These are phyloP conservation scores for Tetragonula clypearis DNA, from an alignment of 1,140 invertebrate genomes.

Conservation along the genomic window DNA sequence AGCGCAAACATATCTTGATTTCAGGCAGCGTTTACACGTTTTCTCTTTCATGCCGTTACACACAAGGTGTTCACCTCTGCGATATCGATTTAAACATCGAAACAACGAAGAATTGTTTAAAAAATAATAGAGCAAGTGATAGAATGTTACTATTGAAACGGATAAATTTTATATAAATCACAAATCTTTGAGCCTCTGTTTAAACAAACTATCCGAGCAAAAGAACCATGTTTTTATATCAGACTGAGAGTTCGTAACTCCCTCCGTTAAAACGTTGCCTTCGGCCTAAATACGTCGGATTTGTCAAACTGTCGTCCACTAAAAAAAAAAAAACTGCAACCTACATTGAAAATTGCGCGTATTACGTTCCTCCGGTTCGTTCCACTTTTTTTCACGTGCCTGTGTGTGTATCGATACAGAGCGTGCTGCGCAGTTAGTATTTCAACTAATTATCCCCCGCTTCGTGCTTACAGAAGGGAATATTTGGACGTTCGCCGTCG, in stretches of 20 bases:
- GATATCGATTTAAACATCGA: not conserved
- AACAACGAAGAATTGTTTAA: not conserved
- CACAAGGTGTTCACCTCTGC: not conserved
- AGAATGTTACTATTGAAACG: not conserved
- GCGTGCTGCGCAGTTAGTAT: not conserved
- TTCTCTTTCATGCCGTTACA: not conserved
- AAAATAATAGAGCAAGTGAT: not conserved
- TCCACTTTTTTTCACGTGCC: not conserved
- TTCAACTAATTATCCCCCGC: slow-evolving; percentile 1
- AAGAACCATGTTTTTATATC: not conserved
- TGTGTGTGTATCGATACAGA: not conserved
- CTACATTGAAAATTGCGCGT: not conserved
- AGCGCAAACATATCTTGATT: not conserved
- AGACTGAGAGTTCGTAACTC: not conserved
- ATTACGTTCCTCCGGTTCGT: not conserved
- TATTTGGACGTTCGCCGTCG: not conserved
- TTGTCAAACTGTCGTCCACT: not conserved
- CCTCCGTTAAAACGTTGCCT: not conserved
- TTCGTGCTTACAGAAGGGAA: not conserved
- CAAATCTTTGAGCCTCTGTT: not conserved
- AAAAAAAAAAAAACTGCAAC: not conserved
- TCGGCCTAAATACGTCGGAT: not conserved
- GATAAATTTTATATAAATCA: not conserved
- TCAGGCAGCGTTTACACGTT: not conserved
- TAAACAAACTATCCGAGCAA: not conserved